Conservation (phyloP, 1,140 invertebrate genomes). For the Ooceraea biroi region DNA sequence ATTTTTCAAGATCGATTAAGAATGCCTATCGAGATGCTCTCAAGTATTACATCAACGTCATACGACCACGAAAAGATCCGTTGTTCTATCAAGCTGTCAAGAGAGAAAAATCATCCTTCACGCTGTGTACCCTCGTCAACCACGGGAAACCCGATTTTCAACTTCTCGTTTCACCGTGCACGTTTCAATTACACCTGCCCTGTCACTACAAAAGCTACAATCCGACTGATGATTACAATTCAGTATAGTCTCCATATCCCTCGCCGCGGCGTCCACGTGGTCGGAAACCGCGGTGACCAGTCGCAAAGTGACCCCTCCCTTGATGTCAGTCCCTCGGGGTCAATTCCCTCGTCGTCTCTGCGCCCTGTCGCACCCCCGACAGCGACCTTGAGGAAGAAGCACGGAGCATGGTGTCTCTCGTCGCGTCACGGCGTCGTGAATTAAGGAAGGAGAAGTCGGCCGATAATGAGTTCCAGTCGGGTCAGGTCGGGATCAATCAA, state of each 20-base stretch:
- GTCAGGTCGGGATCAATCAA: constrained; percentile 3
- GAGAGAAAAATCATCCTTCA: neutral
- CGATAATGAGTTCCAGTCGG: constrained; percentile 30
- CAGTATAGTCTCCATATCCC: constrained; percentile 81
- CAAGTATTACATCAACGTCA: neutral
- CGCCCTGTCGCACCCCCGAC: constrained; percentile 29
- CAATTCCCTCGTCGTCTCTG: constrained; percentile 40
- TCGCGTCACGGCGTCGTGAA: constrained; percentile 57
- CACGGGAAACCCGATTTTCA: neutral
- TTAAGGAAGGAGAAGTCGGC: constrained; percentile 62
- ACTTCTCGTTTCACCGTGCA: constrained; percentile 2
- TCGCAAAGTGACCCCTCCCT: constrained; percentile 1
- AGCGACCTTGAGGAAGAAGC: constrained; percentile 48
- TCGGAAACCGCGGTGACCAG: constrained; percentile 37
- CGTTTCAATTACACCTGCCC: constrained; percentile 11
- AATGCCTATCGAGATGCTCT: neutral
- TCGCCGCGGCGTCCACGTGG: constrained; percentile 63
- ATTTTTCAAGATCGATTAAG: too few relatives aligned
- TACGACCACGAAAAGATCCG: neutral
- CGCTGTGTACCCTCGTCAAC: constrained; percentile 10
- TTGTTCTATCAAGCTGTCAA: neutral
- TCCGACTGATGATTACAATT: constrained; percentile 78
- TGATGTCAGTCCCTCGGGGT: constrained; percentile 27
- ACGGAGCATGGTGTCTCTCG: constrained; percentile 59
- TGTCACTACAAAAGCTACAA: neutral